Conservation (phyloP, 2,888 invertebrate genomes). For the Papilio elwesi region DNA sequence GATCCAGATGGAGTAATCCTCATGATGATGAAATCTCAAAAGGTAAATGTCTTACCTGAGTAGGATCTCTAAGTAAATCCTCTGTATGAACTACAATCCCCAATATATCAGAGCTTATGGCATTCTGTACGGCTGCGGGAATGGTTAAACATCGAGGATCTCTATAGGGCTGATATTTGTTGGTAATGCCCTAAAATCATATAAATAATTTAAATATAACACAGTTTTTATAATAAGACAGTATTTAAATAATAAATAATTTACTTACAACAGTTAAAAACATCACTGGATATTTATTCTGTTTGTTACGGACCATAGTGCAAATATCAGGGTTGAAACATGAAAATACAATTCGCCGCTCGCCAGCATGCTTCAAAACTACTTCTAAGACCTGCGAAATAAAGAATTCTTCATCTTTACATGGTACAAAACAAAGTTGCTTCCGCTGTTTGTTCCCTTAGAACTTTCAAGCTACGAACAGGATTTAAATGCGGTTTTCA, state of each 20-base stretch:
- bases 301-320: slow-evolving; percentile 95
- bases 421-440: no score
- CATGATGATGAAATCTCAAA: no score
- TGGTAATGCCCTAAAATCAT: slow-evolving; percentile 64
- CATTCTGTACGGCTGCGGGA: slow-evolving; percentile 92
- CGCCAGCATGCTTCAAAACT: slow-evolving; percentile 90
- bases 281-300: slow-evolving; percentile 98
- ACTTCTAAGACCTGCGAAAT: slow-evolving; percentile 88
- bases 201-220: slow-evolving; percentile 33
- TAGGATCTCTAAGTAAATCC: slow-evolving; percentile 93
- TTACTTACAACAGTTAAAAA: slow-evolving; percentile 91
- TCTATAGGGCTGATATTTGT: slow-evolving; percentile 90
- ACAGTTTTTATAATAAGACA: not conserved
- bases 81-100: slow-evolving; percentile 97
- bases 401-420: slow-evolving; percentile 31
- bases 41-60: slow-evolving; percentile 83
- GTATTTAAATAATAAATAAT: slow-evolving; percentile 19
- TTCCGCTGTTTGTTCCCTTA: no score
- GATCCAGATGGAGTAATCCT: no score
- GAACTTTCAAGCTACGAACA: no score
- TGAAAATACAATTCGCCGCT: slow-evolving; percentile 94
- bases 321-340: slow-evolving; percentile 99
- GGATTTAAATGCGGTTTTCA: no score
- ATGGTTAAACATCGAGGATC: slow-evolving; percentile 93
- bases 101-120: slow-evolving; percentile 91